Conservation (phyloP, 1,140 invertebrate species). For the Calephelis virginiensis region DNA sequence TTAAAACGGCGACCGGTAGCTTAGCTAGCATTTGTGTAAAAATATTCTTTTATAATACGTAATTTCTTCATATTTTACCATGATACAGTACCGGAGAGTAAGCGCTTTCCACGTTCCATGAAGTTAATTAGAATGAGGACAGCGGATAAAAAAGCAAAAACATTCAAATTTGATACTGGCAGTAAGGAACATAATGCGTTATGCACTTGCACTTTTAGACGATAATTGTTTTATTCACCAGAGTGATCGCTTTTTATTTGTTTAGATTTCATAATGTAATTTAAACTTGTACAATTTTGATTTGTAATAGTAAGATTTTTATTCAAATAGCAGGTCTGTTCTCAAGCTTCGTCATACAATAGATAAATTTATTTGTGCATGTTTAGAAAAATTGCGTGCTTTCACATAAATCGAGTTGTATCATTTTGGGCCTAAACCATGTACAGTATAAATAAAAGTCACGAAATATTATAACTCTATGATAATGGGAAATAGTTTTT, state of each 20-base stretch:
- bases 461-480: no score
- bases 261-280: slow-evolving; percentile 10
- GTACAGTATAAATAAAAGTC: no score
- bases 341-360: slow-evolving; percentile 5
- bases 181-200: slow-evolving; percentile 60
- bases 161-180: slow-evolving; percentile 80
- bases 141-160: slow-evolving; percentile 77
- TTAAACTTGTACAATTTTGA: slow-evolving; percentile 8
- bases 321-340: slow-evolving; percentile 8
- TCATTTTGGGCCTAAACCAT: no score
- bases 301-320: background rate
- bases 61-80: slow-evolving; percentile 36
- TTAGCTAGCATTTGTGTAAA: no score
- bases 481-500: no score
- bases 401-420: no score
- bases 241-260: slow-evolving; percentile 52
- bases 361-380: slow-evolving; percentile 3
- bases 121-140: slow-evolving; percentile 79
- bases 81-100: slow-evolving; percentile 61
- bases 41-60: background rate
- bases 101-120: slow-evolving; percentile 68
- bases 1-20: no score
- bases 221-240: slow-evolving; percentile 45
- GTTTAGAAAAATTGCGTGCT: background rate
- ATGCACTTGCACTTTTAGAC: slow-evolving; percentile 48